Evolutionary conservation across 2,888 invertebrate genomes (phyloP).

Genomic region (Physocephala rufipes): DNA sequence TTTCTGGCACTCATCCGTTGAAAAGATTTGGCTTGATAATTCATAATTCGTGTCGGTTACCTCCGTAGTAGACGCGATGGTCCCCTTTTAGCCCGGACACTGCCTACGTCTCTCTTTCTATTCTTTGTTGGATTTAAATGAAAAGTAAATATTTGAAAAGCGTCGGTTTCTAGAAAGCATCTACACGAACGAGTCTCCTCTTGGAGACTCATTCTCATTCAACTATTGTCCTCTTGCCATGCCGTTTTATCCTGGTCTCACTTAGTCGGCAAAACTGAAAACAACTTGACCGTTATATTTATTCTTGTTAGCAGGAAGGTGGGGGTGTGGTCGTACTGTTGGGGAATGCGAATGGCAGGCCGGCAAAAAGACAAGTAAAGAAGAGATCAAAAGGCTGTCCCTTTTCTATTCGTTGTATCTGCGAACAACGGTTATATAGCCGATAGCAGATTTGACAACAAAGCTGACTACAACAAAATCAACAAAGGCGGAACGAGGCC

Average conservation of each 20-base stretch:
- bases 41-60: conserved; percentile 6
- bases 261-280: not conserved
- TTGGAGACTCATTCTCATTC: not conserved
- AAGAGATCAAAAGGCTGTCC: too few species aligned
- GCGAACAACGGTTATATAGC: conserved; percentile 6
- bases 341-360: not conserved
- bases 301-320: not conserved
- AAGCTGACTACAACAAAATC: not conserved
- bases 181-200: conserved; percentile 1
- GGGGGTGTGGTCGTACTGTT: too few species aligned
- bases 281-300: not conserved
- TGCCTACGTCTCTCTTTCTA: not conserved
- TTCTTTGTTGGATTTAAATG: not conserved
- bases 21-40: not conserved
- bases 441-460: too few species aligned
- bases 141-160: conserved; percentile 7
- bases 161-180: conserved; percentile 10
- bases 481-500: conserved; percentile 8
- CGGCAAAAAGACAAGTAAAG: too few species aligned
- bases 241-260: too few species aligned
- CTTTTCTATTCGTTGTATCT: not conserved
- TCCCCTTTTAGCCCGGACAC: not conserved
- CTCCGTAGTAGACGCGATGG: not conserved
- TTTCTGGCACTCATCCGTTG: not conserved
- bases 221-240: too few species aligned